Conservation (phyloP, 92 coral and sea anemone species). For the Palythoa heliodiscus region DNA sequence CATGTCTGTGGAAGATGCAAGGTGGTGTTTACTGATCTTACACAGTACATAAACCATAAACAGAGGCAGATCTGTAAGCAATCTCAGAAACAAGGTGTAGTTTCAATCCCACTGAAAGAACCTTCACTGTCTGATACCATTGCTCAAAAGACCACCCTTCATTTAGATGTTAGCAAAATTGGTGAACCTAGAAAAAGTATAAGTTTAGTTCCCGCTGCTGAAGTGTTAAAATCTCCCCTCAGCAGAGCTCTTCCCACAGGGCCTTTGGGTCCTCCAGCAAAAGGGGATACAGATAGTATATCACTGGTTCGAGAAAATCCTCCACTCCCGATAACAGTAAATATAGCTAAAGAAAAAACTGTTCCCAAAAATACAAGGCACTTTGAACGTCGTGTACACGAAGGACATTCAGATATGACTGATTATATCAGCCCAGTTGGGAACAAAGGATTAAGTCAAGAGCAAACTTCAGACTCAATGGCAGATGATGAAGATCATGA, state of each 20-base stretch:
- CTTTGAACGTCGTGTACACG: neutral
- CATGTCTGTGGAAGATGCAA: slow-evolving; percentile 97
- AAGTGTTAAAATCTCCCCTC: slow-evolving; percentile 21
- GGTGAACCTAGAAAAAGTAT: neutral
- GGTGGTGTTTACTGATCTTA: slow-evolving; percentile 75
- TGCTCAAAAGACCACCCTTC: neutral
- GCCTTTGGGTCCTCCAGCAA: slow-evolving; percentile 26
- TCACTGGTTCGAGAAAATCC: neutral
- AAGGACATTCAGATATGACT: neutral
- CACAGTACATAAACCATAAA: slow-evolving; percentile 84
- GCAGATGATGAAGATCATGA: slow-evolving; percentile 5
- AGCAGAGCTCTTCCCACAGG: slow-evolving; percentile 27
- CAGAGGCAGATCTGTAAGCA: slow-evolving; percentile 59
- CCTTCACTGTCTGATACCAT: neutral
- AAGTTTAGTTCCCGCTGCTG: neutral
- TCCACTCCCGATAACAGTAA: neutral
- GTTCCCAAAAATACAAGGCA: neutral
- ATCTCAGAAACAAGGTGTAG: neutral
- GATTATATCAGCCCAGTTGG: slow-evolving; percentile 1
- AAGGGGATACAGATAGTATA: neutral
- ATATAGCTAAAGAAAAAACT: neutral
- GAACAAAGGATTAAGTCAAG: neutral
- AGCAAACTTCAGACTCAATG: neutral
- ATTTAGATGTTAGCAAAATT: slow-evolving; percentile 1
- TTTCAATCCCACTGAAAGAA: neutral